Conservation (phyloP, 1,140 invertebrate species). For the Drosophila tristis region DNA sequence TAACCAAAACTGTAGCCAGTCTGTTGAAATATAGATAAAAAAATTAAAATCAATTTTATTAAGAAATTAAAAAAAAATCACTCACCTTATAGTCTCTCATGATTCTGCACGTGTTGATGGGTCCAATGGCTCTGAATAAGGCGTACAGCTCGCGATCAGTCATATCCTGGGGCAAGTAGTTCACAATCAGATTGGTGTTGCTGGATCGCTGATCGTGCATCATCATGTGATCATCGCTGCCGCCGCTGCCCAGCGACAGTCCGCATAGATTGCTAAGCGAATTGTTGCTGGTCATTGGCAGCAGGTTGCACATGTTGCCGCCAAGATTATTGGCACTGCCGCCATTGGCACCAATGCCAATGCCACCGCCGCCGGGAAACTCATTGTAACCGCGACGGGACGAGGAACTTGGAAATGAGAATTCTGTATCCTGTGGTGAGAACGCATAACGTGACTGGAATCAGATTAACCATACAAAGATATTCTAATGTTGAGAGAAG, state of each 20-base stretch:
- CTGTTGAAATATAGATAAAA: slow-evolving; percentile 83
- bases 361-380: slow-evolving; percentile 65
- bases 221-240: slow-evolving; percentile 65
- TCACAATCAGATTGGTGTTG: slow-evolving; percentile 95
- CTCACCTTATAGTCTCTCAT: slow-evolving; percentile 95
- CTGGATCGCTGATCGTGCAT: slow-evolving; percentile 60
- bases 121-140: slow-evolving; percentile 94
- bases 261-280: slow-evolving; percentile 78
- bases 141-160: slow-evolving; percentile 95
- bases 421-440: slow-evolving; percentile 85
- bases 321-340: slow-evolving; percentile 72
- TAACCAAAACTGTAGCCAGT: slow-evolving; percentile 98
- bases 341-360: slow-evolving; percentile 60
- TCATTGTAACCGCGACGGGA: slow-evolving; percentile 78
- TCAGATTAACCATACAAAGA: slow-evolving; percentile 80
- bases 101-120: slow-evolving; percentile 94
- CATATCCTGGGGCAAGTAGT: slow-evolving; percentile 97
- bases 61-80: slow-evolving; percentile 9
- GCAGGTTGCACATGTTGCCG: slow-evolving; percentile 76
- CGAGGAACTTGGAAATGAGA: slow-evolving; percentile 82
- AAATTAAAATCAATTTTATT: not conserved
- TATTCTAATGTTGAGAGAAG: slow-evolving; percentile 78
- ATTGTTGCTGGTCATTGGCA: slow-evolving; percentile 79
- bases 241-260: slow-evolving; percentile 67
- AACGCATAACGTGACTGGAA: slow-evolving; percentile 84